phyloP scores from a whole-genome alignment of 2,888 invertebrate genomes.

The Meteorus cinctellus region DNA sequence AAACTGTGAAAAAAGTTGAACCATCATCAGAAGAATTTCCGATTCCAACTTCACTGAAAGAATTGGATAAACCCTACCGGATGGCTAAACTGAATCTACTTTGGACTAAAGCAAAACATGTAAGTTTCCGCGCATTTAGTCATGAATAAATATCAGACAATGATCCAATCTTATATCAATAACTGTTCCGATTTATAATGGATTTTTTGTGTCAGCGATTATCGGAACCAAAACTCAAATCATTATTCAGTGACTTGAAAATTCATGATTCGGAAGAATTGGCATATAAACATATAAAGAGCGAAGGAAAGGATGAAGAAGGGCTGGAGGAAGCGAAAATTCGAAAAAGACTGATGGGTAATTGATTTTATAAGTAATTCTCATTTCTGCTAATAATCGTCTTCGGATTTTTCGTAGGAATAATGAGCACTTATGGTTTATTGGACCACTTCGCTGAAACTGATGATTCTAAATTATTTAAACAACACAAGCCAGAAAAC shows the following conservation, averaged over 20 bases:
- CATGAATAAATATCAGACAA: too few relatives aligned
- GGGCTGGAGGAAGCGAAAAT: conserved; percentile 88
- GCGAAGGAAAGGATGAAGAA: conserved; percentile 90
- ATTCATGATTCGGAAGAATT: conserved; percentile 95
- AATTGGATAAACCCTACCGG: conserved; percentile 87
- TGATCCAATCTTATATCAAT: too few relatives aligned
- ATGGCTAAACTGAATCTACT: conserved; percentile 92
- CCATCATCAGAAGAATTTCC: conserved; percentile 60
- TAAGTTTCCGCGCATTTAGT: conserved; percentile 73
- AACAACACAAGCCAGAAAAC: conserved; percentile 75
- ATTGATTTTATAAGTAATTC: conserved; percentile 2
- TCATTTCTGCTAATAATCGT: too few relatives aligned
- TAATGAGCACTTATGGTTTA: conserved; percentile 88
- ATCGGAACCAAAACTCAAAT: conserved; percentile 88
- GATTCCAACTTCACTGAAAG: conserved; percentile 76
- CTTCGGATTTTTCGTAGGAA: conserved; percentile 70
- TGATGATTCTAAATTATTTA: conserved; percentile 76
- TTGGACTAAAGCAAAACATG: conserved; percentile 93
- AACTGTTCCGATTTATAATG: not conserved
- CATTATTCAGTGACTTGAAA: conserved; percentile 90
- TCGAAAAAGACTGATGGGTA: conserved; percentile 84
- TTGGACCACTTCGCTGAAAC: conserved; percentile 86
- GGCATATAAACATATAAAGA: conserved; percentile 85
- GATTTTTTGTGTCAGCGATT: conserved; percentile 78
- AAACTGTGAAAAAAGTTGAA: conserved; percentile 46